Evolutionary conservation across 2,888 invertebrate species (phyloP), one percentile per base, ranked within the genome.

Genomic region (Leptopilina drosophilae): DNA sequence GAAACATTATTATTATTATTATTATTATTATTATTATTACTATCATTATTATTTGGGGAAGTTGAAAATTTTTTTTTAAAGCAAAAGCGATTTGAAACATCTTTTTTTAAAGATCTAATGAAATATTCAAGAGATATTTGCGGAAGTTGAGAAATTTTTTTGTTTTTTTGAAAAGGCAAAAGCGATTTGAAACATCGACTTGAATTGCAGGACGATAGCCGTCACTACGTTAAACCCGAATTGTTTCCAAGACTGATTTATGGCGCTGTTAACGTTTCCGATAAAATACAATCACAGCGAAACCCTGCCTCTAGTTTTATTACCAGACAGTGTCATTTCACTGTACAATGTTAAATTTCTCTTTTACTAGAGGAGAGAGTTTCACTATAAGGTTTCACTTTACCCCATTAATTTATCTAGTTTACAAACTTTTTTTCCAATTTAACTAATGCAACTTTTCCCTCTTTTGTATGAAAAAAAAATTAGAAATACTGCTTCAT

Each of bases 261-360:
- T 85, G 87, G 85, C 87, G 88, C 87, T 86, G 88, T 89, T 88
- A 89, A 91, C 87, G 89, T 89, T 87, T 88, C 87, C 89, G 89
- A 90, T 90, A 89, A 90, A 90, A 90, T 89, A 89, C 88, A 88
- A 87, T 86, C 86, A 80, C 80, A 42, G 73, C 9, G 53, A 33
- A 69, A 64, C 66, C 83, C 78, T 62, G 59, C 81, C 82, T 80
- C 86, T 83, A 85, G 85, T 89, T 90, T 90, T 88, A 89, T 86
- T 86, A 87, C 88, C 80, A 76, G 76, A 77, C 81, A 78, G 65
- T 69, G 78, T 79, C 80, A 80, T 82, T 83, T 82, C 82, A 79
- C 80, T 80, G 33, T 33, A 80, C 77, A 73, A 76, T 80, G 80
- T 80, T 80, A 79, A 80, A 81, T 80, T 83, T 83, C 80, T 79